Evolutionary conservation across 1,140 invertebrate species (phyloP), one percentile per base, ranked within the genome.

Genomic region (Agrilus planipennis): DNA sequence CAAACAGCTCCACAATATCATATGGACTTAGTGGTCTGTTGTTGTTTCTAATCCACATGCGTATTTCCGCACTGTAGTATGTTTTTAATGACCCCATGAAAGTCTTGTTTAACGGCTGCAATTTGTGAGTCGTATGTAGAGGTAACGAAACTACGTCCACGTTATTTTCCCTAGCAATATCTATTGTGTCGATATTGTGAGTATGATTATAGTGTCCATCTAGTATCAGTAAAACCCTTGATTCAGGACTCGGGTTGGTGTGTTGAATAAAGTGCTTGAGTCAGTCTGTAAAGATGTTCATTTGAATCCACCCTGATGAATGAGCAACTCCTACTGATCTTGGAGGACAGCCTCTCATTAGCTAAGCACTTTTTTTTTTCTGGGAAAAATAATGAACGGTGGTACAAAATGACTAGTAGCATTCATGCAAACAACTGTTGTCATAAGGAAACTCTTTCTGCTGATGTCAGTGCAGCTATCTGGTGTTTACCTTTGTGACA

Each of bases 311-410:
- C 9, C 39, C 29, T 34, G 39, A 40, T 20, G 6, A 6, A 40
- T 39, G 37, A 23, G 22, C 31, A 15, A 15, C 34, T 9, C 7
- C 34, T 6, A 39, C 10, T 9, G 37, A 34, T 34, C 11, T 12
- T 32, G 30, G 30, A 9, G 30, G 30, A 32, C 7, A n/a, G n/a
- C n/a, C n/a, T 32, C 14, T 14, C 30, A 32, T 32, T 14, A 14
- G 7, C 7, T 9, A 32, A 32, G 15, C 19, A 18, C 15, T 5
- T 9, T 35, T 35, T 35, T 14, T 17, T 35, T 7, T 15, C 32
- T 12, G 23, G 44, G 45, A 34, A 47, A 57, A 36, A 57, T 46
- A 11, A 49, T 27, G 15, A 43, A 25, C 5, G 31, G 47, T 18
- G 44, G 40, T 22, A 49, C 27, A 34, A 40, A 46, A 12, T 40